Percentiles rank a stretch among this genome's conserved stretches.
Conservation (phyloP, 2,797 vertebrate genomes). For the Coregonus suidteri region DNA sequence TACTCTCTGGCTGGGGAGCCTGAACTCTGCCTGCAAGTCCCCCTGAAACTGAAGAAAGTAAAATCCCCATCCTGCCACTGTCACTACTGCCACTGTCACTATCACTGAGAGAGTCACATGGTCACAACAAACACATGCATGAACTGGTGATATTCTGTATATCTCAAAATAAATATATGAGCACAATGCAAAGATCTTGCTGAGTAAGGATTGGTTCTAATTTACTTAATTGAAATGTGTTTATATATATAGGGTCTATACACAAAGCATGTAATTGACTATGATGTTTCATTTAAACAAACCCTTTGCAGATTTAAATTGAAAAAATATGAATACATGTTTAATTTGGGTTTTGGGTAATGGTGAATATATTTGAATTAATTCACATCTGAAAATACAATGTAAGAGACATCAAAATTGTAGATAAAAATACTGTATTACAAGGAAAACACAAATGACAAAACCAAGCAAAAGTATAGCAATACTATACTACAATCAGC, state of each 20-base stretch:
- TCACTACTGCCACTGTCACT: too few relatives aligned
- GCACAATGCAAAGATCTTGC: neutral
- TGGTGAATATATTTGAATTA: neutral
- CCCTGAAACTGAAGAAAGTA: neutral
- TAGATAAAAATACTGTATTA: too few relatives aligned
- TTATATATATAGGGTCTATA: too few relatives aligned
- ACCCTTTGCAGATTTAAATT: neutral
- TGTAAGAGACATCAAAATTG: too few relatives aligned
- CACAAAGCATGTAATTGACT: neutral
- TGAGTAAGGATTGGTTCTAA: neutral
- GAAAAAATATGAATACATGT: neutral
- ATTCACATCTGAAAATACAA: neutral
- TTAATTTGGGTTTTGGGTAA: neutral
- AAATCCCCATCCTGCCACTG: neutral
- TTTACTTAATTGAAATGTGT: neutral
- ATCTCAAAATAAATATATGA: neutral
- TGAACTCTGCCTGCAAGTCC: conserved; percentile 19
- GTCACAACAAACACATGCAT: too few relatives aligned
- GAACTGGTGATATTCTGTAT: too few relatives aligned
- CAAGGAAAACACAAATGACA: neutral
- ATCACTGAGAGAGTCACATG: too few relatives aligned
- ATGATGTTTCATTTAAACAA: neutral
- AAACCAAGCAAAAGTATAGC: neutral
- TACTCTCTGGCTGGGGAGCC: conserved; percentile 30
- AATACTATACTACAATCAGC: neutral